Evolutionary conservation across 2,797 vertebrate genomes (phyloP), one percentile per base, ranked within the genome.

Genomic region (Oreochromis grahami): DNA sequence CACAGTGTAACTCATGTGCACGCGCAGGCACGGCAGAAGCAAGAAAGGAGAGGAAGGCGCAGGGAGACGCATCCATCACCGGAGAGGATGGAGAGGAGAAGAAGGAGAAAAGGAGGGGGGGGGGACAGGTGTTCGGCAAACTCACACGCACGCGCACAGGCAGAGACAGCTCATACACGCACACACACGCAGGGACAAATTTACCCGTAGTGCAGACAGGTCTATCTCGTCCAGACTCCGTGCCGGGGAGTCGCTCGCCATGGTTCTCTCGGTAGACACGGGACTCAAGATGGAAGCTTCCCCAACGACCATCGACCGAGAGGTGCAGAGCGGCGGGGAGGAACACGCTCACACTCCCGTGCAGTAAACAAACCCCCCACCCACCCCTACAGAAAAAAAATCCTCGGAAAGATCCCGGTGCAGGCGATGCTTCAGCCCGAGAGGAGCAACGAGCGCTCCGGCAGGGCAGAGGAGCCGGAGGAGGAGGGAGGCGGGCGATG

Each of bases 181-280:
- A 55, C 26, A 82, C 14, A 56, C 55, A 78, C 12, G 78, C 10
- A 50, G 43, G 50, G 58, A 79, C 76, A 52, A 76, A 79, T 68
- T 84, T 95, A 99, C 98, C 98, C 98, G 97, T 90, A 99, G 95
- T 77, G 98, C 98, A 89, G 98, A 98, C 92, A 99, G 98, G 95
- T 99, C 98, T 84, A 99, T 99, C 95, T 99, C 98, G 92, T 99
- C 98, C 97, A 99, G 96, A 95, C 98, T 99, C 93, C 98, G 96
- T 85, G 98, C 98, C 7, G 98, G 98, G 88, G 98, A 98, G 94
- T 99, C 98, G 95, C 98, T 99, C 96, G 98, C 98, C 98, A 99
- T 98, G 94, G 97, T 98, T 83, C 93, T 95, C 88, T 93, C 93
- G 92, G 93, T 90, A 7, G 80, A 80, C 3, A 65, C 90, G 86